Evolutionary conservation across 2,888 invertebrate genomes (phyloP).

Genomic region (Mimachlamys varia): DNA sequence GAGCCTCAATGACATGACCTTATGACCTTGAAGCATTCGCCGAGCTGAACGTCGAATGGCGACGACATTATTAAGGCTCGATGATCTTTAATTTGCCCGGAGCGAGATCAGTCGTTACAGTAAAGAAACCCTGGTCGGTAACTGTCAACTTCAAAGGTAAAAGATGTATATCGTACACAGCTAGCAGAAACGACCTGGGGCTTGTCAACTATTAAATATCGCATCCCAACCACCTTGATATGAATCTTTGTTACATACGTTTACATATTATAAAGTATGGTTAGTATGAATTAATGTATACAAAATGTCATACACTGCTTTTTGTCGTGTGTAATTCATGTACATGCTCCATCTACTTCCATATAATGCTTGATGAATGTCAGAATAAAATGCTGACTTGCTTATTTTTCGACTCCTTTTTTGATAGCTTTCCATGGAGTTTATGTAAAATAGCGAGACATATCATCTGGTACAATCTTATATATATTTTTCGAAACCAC

Average conservation of each 20-base stretch:
- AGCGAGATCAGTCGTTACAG: slow-evolving; percentile 31
- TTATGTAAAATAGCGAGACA: too few relatives aligned
- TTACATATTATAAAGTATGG: not conserved
- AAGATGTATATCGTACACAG: slow-evolving; percentile 32
- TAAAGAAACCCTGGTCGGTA: not conserved
- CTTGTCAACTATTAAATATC: slow-evolving; percentile 33
- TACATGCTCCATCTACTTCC: not conserved
- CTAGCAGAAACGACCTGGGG: slow-evolving; percentile 22
- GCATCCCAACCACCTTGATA: slow-evolving; percentile 29
- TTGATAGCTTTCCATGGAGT: too few relatives aligned
- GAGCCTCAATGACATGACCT: not conserved
- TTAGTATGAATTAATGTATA: not conserved
- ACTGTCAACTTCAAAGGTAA: slow-evolving; percentile 4
- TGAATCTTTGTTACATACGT: slow-evolving; percentile 8
- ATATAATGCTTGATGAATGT: not conserved
- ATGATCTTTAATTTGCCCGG: not conserved
- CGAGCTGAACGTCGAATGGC: slow-evolving; percentile 18
- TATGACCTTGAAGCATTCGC: slow-evolving; percentile 14
- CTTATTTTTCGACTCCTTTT: not conserved
- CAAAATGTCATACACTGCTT: not conserved
- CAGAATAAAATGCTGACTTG: not conserved
- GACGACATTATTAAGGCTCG: slow-evolving; percentile 22
- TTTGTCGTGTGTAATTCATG: not conserved
- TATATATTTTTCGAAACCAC: too few relatives aligned
- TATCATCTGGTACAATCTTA: too few relatives aligned